phyloP scores from a whole-genome alignment of 2,113 vertebrate species.

The Mellivora capensis region DNA sequence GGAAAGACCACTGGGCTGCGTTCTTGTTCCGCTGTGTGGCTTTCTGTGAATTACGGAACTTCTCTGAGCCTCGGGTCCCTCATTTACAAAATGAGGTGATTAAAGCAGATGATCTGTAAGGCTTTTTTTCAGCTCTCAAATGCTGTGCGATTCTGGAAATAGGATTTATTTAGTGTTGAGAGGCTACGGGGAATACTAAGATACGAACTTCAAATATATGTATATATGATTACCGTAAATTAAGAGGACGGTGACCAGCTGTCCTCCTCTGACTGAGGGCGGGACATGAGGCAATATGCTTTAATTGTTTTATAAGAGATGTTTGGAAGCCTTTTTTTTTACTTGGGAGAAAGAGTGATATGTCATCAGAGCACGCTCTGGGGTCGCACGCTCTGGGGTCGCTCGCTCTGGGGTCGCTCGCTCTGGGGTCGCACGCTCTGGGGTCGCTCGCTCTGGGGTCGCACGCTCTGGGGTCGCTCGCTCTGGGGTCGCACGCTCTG shows the following conservation, averaged over 20 bases:
- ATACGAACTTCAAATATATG: not conserved
- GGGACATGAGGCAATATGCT: not conserved
- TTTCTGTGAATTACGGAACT: not conserved
- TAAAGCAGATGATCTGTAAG: not conserved
- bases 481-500: not conserved
- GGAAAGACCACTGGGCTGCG: not conserved
- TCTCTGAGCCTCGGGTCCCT: not conserved
- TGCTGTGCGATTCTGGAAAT: not conserved
- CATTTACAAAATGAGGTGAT: not conserved
- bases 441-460: not conserved
- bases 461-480: not conserved
- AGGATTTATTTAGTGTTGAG: not conserved
- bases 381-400: not conserved
- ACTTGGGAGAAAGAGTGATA: not conserved
- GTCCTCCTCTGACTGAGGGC: not conserved
- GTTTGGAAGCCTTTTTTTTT: conserved; percentile 33
- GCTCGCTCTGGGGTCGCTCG: not conserved
- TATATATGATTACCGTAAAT: not conserved
- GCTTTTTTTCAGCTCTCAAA: not conserved
- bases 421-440: not conserved
- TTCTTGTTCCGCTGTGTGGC: not conserved
- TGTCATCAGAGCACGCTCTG: not conserved
- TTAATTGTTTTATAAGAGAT: not conserved
- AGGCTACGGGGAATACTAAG: not conserved
- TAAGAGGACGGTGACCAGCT: not conserved